Evolutionary conservation across 2,888 invertebrate genomes (phyloP), one percentile per base, ranked within the genome.

Genomic region (Campoletis raptor): DNA sequence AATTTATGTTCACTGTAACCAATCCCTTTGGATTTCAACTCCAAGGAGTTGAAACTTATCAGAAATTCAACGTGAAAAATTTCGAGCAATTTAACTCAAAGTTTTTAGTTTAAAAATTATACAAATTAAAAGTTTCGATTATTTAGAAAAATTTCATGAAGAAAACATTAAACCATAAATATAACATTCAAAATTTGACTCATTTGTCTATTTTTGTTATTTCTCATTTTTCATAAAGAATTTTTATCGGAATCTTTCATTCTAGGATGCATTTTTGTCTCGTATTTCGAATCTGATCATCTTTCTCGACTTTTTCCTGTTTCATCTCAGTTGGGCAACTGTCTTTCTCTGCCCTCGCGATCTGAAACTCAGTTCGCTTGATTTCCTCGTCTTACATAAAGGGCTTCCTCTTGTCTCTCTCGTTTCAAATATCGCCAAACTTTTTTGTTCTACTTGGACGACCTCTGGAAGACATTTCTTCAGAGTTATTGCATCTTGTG

Each of bases 401-500:
- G 24, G 40, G 37, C 10, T 64, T 70, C 69, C 48, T 37, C 67
- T 54, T 4, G 45, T 8, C 42, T 79, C 74, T 80, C 83, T 83
- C 83, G 85, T 85, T 87, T 90, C 91, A 89, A 92, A 92, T 91
- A 92, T 90, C 91, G 88, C 90, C 87, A 57, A 87, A 87, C 67
- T 83, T 85, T 86, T 86, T 85, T 80, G 48, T 66, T 54, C 30
- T 12, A n/a, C 36, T 21, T 54, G 67, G 24, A 48, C 57, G 54
- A 69, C 45, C 83, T 83, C 80, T 54, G 30, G 45, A 45, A 76
- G 73, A 80, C 87, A 67, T 73, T 61, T 42, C 69, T 66, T 70
- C 88, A 85, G 88, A 92, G 91, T 92, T 92, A 93, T 92, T 91
- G 91, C 89, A 78, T 85, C 88, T 52, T 64, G 88, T 87, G 89